These are phyloP conservation scores for Anolis sagrei DNA, from an alignment of 2,113 vertebrate genomes.

Conservation along the genomic window DNA sequence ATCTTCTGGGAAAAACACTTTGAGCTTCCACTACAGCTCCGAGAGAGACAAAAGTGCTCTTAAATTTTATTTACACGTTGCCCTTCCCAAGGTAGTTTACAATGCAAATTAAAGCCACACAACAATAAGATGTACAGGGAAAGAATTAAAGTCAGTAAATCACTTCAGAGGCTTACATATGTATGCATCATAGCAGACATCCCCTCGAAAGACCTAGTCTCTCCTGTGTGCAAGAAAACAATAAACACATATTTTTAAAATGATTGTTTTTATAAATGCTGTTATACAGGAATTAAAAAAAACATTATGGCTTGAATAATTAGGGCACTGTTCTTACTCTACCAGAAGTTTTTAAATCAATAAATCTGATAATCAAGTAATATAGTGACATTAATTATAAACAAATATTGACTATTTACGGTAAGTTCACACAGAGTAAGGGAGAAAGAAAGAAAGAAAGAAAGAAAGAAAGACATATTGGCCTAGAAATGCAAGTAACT, in stretches of 20 bases:
- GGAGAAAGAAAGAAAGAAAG: too few species aligned
- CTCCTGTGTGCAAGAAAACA: not conserved
- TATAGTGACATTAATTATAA: not conserved
- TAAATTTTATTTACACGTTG: not conserved
- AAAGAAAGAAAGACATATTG: not conserved
- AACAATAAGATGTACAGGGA: not conserved
- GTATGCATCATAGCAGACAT: not conserved
- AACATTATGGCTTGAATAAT: not conserved
- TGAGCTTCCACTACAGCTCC: not conserved
- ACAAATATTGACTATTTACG: not conserved
- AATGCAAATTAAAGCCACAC: not conserved
- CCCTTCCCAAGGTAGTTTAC: not conserved
- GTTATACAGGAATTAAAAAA: not conserved
- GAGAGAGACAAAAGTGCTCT: not conserved
- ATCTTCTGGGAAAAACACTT: not conserved
- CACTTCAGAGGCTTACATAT: not conserved
- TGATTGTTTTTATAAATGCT: not conserved
- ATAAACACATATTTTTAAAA: not conserved
- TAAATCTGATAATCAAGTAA: not conserved
- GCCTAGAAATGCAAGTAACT: not conserved
- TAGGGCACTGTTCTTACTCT: not conserved
- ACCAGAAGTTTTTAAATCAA: not conserved
- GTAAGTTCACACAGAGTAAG: not conserved
- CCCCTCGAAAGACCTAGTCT: not conserved
- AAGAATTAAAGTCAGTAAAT: not conserved